phyloP scores from a whole-genome alignment of 2,888 invertebrate species.

The Tenodera sinensis region DNA sequence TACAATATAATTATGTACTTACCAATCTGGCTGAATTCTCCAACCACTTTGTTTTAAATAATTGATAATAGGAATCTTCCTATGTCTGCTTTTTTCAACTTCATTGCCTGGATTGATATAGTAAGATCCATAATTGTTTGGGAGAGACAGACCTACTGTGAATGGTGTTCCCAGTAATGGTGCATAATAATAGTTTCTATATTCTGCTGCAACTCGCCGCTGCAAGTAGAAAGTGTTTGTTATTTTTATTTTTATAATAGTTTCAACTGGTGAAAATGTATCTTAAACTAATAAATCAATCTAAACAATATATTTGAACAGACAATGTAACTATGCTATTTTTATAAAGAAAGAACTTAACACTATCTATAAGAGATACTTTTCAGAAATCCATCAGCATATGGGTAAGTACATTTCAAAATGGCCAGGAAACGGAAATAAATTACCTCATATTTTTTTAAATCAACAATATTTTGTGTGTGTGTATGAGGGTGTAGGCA shows the following conservation, averaged over 20 bases:
- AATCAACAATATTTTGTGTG: too few species aligned
- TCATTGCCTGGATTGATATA: conserved; percentile 72
- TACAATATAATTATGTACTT: conserved; percentile 36
- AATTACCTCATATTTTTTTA: too few species aligned
- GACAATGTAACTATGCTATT: too few species aligned
- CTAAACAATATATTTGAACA: too few species aligned
- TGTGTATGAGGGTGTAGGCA: too few species aligned
- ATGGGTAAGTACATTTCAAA: too few species aligned
- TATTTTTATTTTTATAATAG: neutral
- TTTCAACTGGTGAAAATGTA: too few species aligned
- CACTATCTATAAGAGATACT: too few species aligned
- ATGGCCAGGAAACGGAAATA: too few species aligned
- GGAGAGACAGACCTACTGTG: conserved; percentile 79
- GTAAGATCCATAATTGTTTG: conserved; percentile 73
- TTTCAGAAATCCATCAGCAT: too few species aligned
- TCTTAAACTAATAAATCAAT: too few species aligned
- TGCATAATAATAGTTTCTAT: conserved; percentile 79
- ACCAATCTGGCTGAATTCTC: conserved; percentile 85
- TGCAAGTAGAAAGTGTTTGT: conserved; percentile 33
- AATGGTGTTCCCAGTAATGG: conserved; percentile 82
- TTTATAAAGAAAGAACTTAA: too few species aligned
- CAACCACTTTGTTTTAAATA: conserved; percentile 71
- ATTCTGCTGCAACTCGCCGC: conserved; percentile 76
- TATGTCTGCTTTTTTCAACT: conserved; percentile 6
- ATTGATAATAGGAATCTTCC: conserved; percentile 50